Percentiles rank a stretch among this genome's conserved stretches.
Conservation (phyloP, 2,797 vertebrate genomes). For the Bryconaethiops microstoma region DNA sequence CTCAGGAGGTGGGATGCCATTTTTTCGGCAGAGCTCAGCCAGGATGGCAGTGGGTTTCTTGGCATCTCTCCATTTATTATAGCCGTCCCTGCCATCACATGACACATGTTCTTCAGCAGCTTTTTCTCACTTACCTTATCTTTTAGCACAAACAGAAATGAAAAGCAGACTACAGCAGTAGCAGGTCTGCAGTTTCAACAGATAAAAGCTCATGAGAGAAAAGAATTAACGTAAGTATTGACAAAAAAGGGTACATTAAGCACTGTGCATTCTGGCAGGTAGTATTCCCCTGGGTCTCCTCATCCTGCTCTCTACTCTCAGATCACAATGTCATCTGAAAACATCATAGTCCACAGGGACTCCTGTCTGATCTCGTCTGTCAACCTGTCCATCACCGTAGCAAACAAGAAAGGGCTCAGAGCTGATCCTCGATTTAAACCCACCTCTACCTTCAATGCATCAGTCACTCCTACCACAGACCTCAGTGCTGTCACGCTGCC, state of each 20-base stretch:
- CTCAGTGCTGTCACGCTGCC: too few relatives aligned
- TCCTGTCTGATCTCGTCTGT: too few relatives aligned
- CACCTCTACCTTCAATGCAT: too few relatives aligned
- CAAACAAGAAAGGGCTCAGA: too few relatives aligned
- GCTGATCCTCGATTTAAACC: too few relatives aligned
- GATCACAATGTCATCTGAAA: too few relatives aligned
- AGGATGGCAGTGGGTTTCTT: conserved; percentile 87
- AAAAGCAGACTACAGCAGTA: conserved; percentile 2
- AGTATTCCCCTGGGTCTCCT: too few relatives aligned
- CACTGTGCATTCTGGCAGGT: too few relatives aligned
- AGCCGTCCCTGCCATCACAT: conserved; percentile 79
- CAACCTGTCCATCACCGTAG: too few relatives aligned
- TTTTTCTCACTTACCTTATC: conserved; percentile 22
- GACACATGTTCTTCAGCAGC: conserved; percentile 15
- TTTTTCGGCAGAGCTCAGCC: conserved; percentile 86
- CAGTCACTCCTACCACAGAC: too few relatives aligned
- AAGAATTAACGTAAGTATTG: not conserved
- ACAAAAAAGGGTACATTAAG: not conserved
- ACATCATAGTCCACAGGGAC: too few relatives aligned
- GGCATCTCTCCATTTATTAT: conserved; percentile 88
- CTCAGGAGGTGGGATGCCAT: conserved; percentile 81
- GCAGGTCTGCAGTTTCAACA: not conserved
- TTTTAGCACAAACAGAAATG: conserved; percentile 11
- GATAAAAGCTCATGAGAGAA: not conserved
- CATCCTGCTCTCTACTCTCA: too few relatives aligned